Percentiles rank a stretch among this genome's conserved stretches.
Conservation (phyloP, 2,888 invertebrate genomes). For the Julus scandinavius region DNA sequence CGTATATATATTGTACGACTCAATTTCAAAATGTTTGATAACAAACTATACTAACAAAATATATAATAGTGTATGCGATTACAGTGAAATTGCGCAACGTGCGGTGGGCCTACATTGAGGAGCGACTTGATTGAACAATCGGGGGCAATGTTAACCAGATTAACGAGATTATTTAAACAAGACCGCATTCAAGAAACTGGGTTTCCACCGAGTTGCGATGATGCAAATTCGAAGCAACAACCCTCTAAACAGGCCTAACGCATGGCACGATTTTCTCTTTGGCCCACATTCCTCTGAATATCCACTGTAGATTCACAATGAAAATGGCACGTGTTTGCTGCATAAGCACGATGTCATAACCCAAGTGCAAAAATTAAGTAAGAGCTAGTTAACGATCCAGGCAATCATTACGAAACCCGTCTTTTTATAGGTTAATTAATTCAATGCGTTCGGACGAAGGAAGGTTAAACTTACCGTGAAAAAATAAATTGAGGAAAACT, state of each 20-base stretch:
- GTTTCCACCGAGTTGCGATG: not conserved
- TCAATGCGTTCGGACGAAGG: not conserved
- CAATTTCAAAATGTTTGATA: too few relatives aligned
- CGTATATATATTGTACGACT: too few relatives aligned
- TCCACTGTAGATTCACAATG: not conserved
- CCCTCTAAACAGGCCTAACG: not conserved
- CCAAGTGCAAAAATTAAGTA: not conserved
- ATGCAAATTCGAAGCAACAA: not conserved
- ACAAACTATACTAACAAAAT: too few relatives aligned
- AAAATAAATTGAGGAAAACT: not conserved
- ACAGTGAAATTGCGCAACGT: not conserved
- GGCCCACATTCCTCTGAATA: not conserved
- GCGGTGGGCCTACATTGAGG: not conserved
- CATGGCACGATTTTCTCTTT: constrained; percentile 24
- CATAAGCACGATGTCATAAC: not conserved
- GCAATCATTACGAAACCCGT: constrained; percentile 8
- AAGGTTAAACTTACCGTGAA: not conserved
- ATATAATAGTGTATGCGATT: not conserved
- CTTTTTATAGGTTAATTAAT: constrained; percentile 14
- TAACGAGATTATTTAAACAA: not conserved
- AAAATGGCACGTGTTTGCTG: not conserved
- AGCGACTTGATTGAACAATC: constrained; percentile 33
- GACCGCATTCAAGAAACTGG: not conserved
- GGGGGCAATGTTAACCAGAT: not conserved
- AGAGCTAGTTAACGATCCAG: not conserved